These are phyloP conservation scores for Macrostomum lignano DNA, from an alignment of 1,140 invertebrate species.

Conservation along the genomic window DNA sequence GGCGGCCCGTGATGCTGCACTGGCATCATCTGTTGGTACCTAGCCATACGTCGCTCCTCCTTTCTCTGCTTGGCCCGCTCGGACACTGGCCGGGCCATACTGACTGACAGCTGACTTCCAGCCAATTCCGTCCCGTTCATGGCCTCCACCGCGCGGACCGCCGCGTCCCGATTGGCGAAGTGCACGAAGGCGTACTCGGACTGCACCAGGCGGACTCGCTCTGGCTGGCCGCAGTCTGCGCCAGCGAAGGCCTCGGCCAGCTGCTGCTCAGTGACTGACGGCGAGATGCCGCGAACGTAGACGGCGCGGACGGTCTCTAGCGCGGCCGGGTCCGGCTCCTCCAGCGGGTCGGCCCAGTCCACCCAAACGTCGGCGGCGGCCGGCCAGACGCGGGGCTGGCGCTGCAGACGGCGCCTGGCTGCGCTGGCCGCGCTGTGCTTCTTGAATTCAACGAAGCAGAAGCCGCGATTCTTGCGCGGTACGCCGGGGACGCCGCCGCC, in stretches of 20 bases:
- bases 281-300: too few species aligned
- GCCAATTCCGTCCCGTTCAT: conserved; percentile 71
- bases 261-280: conserved; percentile 76
- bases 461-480: too few species aligned
- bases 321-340: conserved; percentile 91
- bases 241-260: conserved; percentile 70
- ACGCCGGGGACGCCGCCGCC: too few species aligned
- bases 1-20: too few species aligned
- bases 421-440: conserved; percentile 91
- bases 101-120: too few species aligned
- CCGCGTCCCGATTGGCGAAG: conserved; percentile 81
- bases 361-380: conserved; percentile 90
- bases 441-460: conserved; percentile 92
- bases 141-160: conserved; percentile 74
- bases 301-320: too few species aligned
- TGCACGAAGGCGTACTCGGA: conserved; percentile 98
- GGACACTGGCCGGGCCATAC: too few species aligned
- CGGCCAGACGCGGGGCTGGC: too few species aligned
- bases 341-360: conserved; percentile 97
- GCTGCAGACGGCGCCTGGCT: conserved; percentile 55
- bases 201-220: conserved; percentile 91
- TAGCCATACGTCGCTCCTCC: too few species aligned
- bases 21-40: too few species aligned
- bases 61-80: too few species aligned
- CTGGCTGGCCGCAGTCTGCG: conserved; percentile 72